Base-by-base conservation (phyloP, 2,113 vertebrate genomes). In the Ammodytes marinus region DNA sequence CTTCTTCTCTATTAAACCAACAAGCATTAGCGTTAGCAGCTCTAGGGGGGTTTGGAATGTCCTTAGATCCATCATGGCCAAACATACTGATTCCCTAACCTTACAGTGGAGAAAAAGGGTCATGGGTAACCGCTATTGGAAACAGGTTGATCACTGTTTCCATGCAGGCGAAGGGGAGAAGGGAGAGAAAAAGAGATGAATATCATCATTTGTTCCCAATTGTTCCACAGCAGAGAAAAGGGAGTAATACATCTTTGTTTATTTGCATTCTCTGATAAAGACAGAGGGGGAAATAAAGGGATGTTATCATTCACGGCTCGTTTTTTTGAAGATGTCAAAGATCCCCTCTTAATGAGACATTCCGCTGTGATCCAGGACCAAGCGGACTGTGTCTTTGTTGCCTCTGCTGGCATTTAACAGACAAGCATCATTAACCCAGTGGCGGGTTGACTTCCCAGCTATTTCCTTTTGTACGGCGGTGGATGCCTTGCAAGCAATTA, bases 61-160 rank as follows among this genome's bases (percentile, higher is more conserved):
- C 58, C 47, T 50, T 39, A 75, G 81, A 91, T 94, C 84, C 72
- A 92, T 93, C 91, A 88, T 17, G 65, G 67, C 60, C 15, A 53
- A 66, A 59, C 27, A 17, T 60, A 77, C 46, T 86, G 92, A 90
- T 93, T 83, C 84, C 73, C 63, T 85, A 89, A 89, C 84, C 86
- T 84, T 53, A 61, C 45, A 70, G 82, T 9, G 11, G 69, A 67
- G 71, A 45, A 39, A 27, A 83, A 58, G 65, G 89, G 84, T 90
- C 90, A 86, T n/a, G 3, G 57, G 42, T 83, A 70, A 70, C 27
- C 40, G 7, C 58, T 69, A 86, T 76, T 84, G 88, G 70, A 91
- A 90, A 92, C 87, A 93, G 84, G 87, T 89, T 86, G 85, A 79
- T 87, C 60, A 69, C 57, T 52, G 57, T 88, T 72, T 90, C 73